These are phyloP conservation scores for Solenopsis invicta DNA, from an alignment of 1,140 invertebrate genomes.

Conservation along the genomic window DNA sequence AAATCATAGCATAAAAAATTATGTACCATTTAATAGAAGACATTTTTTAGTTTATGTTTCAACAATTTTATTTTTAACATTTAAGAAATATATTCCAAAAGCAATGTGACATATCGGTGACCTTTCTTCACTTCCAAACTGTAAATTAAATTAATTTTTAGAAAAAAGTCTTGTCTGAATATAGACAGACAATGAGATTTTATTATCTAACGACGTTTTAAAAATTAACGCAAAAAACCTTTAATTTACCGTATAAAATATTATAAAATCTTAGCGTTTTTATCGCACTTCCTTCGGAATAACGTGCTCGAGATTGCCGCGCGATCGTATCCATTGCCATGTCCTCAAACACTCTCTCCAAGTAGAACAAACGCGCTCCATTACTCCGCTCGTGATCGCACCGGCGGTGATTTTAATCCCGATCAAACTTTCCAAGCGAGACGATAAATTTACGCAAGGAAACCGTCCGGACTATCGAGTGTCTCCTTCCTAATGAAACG, in stretches of 20 bases:
- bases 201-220: neutral
- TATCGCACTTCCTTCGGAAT: neutral
- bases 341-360: conserved; percentile 7
- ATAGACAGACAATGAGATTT: neutral
- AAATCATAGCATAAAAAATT: too few species aligned
- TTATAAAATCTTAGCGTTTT: neutral
- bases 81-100: too few species aligned
- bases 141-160: neutral
- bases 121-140: neutral
- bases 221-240: neutral
- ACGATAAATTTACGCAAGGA: conserved; percentile 52
- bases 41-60: too few species aligned
- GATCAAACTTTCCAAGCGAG: conserved; percentile 53
- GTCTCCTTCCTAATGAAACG: conserved; percentile 31
- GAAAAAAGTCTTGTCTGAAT: neutral
- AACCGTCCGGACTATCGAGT: conserved; percentile 42
- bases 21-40: too few species aligned
- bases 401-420: conserved; percentile 48
- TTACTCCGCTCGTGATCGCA: conserved; percentile 23
- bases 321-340: neutral
- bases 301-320: neutral
- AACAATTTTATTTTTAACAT: too few species aligned
- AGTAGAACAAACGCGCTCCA: conserved; percentile 21
- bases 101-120: too few species aligned
- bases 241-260: neutral